Evolutionary conservation across 2,888 invertebrate species (phyloP).

Genomic region (Xylophagus ater): DNA sequence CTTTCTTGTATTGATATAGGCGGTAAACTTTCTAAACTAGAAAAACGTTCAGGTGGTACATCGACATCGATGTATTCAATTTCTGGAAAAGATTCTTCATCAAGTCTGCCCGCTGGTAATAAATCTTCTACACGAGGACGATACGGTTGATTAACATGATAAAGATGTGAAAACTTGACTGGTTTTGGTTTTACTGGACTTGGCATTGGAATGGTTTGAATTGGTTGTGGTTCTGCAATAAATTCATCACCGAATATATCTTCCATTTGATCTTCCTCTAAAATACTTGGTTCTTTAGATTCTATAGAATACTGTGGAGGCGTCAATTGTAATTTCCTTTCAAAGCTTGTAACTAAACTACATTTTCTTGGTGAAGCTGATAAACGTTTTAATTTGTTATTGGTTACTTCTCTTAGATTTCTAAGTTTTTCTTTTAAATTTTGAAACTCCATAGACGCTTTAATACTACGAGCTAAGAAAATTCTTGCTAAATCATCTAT

Average conservation of each 20-base stretch:
- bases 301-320: no score
- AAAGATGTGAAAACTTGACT: conserved; percentile 1
- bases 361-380: no score
- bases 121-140: background rate
- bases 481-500: no score
- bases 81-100: background rate
- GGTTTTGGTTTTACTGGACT: background rate
- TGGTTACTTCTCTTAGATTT: background rate
- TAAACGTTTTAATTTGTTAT: no score
- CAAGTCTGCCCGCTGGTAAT: background rate
- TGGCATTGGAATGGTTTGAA: conserved; percentile 2
- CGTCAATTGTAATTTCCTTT: no score
- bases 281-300: no score
- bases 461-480: conserved; percentile 5
- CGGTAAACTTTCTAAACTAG: no score
- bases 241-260: conserved; percentile 3
- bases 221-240: background rate
- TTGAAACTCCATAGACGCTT: background rate
- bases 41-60: background rate
- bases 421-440: conserved; percentile 3
- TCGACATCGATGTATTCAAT: background rate
- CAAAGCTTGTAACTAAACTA: no score
- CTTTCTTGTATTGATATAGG: no score
- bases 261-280: no score
- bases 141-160: background rate